phyloP scores from a whole-genome alignment of 2,888 invertebrate genomes.

The Caradrina clavipalpis region DNA sequence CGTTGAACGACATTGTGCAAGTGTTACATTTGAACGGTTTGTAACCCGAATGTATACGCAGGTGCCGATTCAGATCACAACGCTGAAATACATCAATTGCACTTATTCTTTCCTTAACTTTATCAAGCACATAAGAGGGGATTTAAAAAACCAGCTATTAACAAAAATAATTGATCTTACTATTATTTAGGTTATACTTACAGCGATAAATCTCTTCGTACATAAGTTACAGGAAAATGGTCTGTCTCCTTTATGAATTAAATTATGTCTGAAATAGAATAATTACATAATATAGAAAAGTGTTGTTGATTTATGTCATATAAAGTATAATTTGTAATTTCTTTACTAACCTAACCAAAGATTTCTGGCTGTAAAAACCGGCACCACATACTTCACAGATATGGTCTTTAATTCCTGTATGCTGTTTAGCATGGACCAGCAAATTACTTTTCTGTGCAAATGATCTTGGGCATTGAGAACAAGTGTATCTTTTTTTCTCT shows the following conservation, averaged over 20 bases:
- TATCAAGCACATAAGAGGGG: constrained; percentile 35
- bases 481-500: constrained; percentile 89
- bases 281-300: neutral
- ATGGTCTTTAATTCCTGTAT: constrained; percentile 87
- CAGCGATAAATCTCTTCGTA: constrained; percentile 87
- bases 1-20: constrained; percentile 90
- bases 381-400: constrained; percentile 89
- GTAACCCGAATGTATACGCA: constrained; percentile 89
- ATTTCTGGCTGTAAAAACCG: constrained; percentile 88
- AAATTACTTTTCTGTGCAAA: constrained; percentile 87
- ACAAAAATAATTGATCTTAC: neutral
- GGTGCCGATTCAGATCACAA: constrained; percentile 88
- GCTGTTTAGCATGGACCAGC: constrained; percentile 84
- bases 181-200: constrained; percentile 73
- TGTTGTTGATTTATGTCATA: neutral
- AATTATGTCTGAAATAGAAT: constrained; percentile 87
- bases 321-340: neutral
- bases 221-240: constrained; percentile 87
- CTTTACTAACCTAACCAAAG: constrained; percentile 82
- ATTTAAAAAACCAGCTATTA: constrained; percentile 14
- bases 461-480: constrained; percentile 84
- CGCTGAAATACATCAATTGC: constrained; percentile 82
- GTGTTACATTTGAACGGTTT: constrained; percentile 88
- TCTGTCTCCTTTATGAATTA: constrained; percentile 88
- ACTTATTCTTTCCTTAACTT: constrained; percentile 56